These are phyloP conservation scores for Tragulus kanchil DNA, from an alignment of 2,113 vertebrate species.

Conservation along the genomic window DNA sequence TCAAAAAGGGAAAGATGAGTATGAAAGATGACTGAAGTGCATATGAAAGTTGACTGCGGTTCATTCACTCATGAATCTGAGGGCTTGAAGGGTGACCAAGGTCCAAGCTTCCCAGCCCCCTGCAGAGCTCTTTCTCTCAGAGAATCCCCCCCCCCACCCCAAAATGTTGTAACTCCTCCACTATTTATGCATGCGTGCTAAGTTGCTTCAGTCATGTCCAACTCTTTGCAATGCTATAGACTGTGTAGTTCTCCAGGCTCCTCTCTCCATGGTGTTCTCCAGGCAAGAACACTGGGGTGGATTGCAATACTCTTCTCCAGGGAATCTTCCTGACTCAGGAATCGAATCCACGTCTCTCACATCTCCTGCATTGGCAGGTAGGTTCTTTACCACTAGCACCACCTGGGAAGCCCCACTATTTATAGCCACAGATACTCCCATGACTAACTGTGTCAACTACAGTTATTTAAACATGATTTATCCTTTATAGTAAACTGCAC, in stretches of 20 bases:
- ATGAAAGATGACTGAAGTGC: not conserved
- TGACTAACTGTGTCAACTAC: not conserved
- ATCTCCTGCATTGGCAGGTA: not conserved
- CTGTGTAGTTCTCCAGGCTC: not conserved
- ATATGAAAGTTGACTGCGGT: not conserved
- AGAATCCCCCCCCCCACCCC: not conserved
- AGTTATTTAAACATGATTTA: not conserved
- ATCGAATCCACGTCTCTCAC: not conserved
- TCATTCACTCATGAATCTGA: not conserved
- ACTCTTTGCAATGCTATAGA: not conserved
- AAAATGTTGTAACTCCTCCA: not conserved
- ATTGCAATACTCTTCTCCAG: not conserved
- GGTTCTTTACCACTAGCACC: not conserved
- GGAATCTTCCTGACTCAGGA: not conserved
- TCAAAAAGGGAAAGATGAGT: not conserved
- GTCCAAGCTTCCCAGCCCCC: not conserved
- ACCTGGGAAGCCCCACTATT: not conserved
- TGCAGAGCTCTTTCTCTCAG: not conserved
- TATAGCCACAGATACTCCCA: not conserved
- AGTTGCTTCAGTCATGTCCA: not conserved
- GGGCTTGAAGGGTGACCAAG: not conserved
- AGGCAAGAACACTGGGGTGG: not conserved
- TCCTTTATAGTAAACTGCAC: not conserved
- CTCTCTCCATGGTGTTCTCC: not conserved
- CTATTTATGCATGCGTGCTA: not conserved